Percentiles rank a stretch among this genome's conserved stretches.
Evolutionary conservation across 1,140 invertebrate species (phyloP).

Genomic region (Muscidifurax raptorellus): DNA sequence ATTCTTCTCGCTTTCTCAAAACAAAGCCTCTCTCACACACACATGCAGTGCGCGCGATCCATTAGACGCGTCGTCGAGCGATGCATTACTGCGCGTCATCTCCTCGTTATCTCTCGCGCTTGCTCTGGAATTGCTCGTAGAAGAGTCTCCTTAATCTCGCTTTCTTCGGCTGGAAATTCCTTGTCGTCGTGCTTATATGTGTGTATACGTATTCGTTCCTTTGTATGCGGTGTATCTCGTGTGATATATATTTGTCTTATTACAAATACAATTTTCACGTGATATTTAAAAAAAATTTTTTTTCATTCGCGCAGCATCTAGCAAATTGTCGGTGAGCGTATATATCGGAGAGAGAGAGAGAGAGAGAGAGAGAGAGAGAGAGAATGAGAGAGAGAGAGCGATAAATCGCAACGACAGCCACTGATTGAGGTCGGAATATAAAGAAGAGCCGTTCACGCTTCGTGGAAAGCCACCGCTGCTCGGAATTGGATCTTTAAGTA

Average conservation of each 20-base stretch:
- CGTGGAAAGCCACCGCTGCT: slow-evolving; percentile 15
- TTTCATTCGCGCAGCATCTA: too few species aligned
- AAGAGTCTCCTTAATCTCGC: too few species aligned
- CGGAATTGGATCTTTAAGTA: not conserved
- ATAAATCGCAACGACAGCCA: slow-evolving; percentile 39
- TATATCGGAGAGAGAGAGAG: not conserved
- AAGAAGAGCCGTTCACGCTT: slow-evolving; percentile 27
- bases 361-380: not conserved
- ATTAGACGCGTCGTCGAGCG: not conserved
- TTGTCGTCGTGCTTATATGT: too few species aligned
- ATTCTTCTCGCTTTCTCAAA: not conserved
- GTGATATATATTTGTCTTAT: too few species aligned
- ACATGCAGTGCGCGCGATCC: not conserved
- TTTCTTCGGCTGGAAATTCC: too few species aligned
- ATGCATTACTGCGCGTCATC: not conserved
- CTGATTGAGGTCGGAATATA: slow-evolving; percentile 26
- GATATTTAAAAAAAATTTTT: too few species aligned
- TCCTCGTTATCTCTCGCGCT: slow-evolving; percentile 19
- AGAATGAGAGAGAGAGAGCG: not conserved
- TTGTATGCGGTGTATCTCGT: too few species aligned
- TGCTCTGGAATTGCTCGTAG: not conserved
- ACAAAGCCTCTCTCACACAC: not conserved
- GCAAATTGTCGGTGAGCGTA: too few species aligned
- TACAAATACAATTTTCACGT: too few species aligned
- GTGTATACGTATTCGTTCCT: too few species aligned